phyloP scores from a whole-genome alignment of 2,113 vertebrate species.

The Panthera uncia region DNA sequence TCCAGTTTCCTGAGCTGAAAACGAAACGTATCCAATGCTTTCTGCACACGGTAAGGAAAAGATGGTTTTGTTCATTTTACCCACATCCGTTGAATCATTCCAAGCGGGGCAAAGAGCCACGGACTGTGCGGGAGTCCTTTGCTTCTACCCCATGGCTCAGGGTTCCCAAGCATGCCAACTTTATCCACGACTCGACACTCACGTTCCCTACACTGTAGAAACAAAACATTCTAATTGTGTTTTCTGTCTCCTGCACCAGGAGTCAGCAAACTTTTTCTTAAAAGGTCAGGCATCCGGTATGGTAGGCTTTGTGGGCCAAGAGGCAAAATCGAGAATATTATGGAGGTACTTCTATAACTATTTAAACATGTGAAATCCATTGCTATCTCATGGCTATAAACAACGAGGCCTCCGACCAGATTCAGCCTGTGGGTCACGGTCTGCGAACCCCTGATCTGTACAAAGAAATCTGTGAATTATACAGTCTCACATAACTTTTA shows the following conservation, averaged over 20 bases:
- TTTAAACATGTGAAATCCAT: not conserved
- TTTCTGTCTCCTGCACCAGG: not conserved
- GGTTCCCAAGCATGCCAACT: not conserved
- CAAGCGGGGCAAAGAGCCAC: not conserved
- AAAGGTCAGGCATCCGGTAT: not conserved
- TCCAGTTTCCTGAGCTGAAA: constrained; percentile 52
- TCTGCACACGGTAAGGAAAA: not conserved
- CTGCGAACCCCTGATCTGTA: not conserved
- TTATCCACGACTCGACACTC: not conserved
- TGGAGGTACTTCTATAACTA: not conserved
- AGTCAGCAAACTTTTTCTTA: not conserved
- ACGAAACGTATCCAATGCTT: not conserved
- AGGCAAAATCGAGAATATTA: constrained; percentile 29
- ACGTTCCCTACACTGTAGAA: not conserved
- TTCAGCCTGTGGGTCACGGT: not conserved
- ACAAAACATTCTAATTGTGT: not conserved
- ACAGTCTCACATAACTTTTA: not conserved
- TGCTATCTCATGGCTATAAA: not conserved
- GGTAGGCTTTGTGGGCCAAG: not conserved
- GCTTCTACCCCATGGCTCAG: not conserved
- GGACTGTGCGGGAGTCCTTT: not conserved
- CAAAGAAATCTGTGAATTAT: not conserved
- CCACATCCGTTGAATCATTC: not conserved
- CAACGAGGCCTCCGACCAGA: not conserved
- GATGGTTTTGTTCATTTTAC: not conserved